These are phyloP conservation scores for Luperina nickerlii DNA, from an alignment of 2,888 invertebrate species.

Conservation along the genomic window DNA sequence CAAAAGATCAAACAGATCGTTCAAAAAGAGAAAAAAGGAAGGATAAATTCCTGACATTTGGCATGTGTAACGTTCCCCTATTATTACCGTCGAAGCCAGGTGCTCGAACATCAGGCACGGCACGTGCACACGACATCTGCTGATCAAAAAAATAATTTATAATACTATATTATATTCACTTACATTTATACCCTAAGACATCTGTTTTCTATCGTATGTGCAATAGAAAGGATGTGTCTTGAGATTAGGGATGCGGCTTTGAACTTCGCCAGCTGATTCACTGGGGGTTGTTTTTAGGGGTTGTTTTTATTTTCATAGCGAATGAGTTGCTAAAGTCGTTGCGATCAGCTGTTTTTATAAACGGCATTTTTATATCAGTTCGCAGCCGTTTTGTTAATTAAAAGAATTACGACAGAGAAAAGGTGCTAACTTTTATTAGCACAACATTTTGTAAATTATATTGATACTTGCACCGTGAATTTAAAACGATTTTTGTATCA, in stretches of 20 bases:
- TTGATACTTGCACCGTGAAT: constrained; percentile 10
- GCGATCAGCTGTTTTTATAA: constrained; percentile 44
- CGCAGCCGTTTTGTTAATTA: constrained; percentile 10
- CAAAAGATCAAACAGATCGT: constrained; percentile 42
- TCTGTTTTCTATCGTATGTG: constrained; percentile 78
- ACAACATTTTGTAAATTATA: background rate
- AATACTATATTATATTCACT: constrained; percentile 76
- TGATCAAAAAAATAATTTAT: constrained; percentile 75
- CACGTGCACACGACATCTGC: constrained; percentile 88
- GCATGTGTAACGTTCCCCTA: constrained; percentile 71
- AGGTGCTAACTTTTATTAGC: constrained; percentile 25
- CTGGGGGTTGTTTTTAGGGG: no score
- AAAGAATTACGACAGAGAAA: constrained; percentile 1
- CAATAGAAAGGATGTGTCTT: constrained; percentile 48
- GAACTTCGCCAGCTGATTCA: constrained; percentile 28
- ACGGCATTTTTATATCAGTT: constrained; percentile 1
- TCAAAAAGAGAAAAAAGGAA: constrained; percentile 17
- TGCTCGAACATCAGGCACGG: constrained; percentile 79
- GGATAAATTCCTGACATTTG: constrained; percentile 70
- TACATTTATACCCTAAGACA: constrained; percentile 80
- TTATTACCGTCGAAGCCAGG: constrained; percentile 82
- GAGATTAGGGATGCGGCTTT: constrained; percentile 29
- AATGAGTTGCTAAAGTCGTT: background rate
- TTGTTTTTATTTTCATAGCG: background rate
- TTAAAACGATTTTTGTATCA: background rate